A percentile compares a stretch with the other conserved stretches of the same genome.
These are phyloP conservation scores for Thermophis baileyi DNA, from an alignment of 2,113 vertebrate genomes.

Conservation along the genomic window DNA sequence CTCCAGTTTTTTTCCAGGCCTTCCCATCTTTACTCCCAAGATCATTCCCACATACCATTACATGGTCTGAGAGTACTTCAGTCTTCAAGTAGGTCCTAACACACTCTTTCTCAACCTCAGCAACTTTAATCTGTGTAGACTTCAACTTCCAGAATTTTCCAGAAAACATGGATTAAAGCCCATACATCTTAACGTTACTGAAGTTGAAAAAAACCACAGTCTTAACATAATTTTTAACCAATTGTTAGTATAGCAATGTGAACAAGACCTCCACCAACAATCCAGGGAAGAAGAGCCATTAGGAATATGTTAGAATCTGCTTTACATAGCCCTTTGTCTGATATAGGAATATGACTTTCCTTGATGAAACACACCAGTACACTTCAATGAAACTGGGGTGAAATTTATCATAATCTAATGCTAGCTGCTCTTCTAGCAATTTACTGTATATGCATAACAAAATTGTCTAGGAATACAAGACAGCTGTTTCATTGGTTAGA, in stretches of 20 bases:
- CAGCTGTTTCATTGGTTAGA: background rate
- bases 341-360: background rate
- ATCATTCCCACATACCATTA: background rate
- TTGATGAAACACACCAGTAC: background rate
- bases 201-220: background rate
- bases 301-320: background rate
- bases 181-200: background rate
- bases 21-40: background rate
- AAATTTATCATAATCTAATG: background rate
- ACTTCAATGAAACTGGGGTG: background rate
- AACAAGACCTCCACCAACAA: background rate
- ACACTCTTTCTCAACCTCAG: background rate
- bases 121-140: background rate
- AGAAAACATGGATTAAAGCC: background rate
- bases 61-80: background rate
- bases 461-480: background rate
- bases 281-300: background rate
- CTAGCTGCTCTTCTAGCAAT: background rate
- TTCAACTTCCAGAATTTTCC: background rate
- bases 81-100: background rate
- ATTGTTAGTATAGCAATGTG: background rate
- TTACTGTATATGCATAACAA: background rate
- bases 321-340: background rate
- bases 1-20: too few relatives aligned
- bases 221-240: background rate